Evolutionary conservation across 2,888 invertebrate genomes (phyloP), one percentile per base, ranked within the genome.

Genomic region (Gnatocerus cornutus): DNA sequence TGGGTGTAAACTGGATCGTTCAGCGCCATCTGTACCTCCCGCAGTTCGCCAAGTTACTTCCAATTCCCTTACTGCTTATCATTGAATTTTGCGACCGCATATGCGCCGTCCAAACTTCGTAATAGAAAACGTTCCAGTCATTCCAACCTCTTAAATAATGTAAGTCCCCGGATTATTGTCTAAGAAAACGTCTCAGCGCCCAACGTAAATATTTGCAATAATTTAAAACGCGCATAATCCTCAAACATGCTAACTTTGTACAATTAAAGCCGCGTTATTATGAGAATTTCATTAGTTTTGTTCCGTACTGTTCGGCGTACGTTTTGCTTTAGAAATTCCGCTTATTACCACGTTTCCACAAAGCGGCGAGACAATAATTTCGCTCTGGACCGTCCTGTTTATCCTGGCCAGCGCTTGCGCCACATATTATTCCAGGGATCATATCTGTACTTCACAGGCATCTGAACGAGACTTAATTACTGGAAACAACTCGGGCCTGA

Each of bases 1-100:
- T 74, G 73, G 71, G 73, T 74, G 73, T 75, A 76, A 78, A 77
- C 75, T 77, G 75, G 72, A 77, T 75, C 75, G 73, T 75, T 77
- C 75, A 73, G 71, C 74, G 73, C 71, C 78, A 77, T 74, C 77
- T 77, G 77, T 64, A 76, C 69, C 61, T 62, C 61, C 66, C 63
- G 63, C 30, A 66, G 55, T 68, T 71, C 55, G 55, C 45, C 61
- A 75, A 73, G 68, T 68, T 58, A 56, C 66, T 71, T 66, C 63
- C 65, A 69, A 74, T 76, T 72, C 76, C 71, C 73, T 72, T 71
- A 69, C 69, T 55, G 53, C 61, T 71, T 75, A 68, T 64, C 45
- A 64, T 67, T 50, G 50, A 63, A 65, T 67, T 66, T 53, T 53
- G 64, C 53, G 52, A 39, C 63, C 63, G 64, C 55, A 64, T 64